Percentiles rank a stretch among this genome's conserved stretches.
phyloP scores from a whole-genome alignment of 2,797 vertebrate species.

The Hydrolagus colliei region DNA sequence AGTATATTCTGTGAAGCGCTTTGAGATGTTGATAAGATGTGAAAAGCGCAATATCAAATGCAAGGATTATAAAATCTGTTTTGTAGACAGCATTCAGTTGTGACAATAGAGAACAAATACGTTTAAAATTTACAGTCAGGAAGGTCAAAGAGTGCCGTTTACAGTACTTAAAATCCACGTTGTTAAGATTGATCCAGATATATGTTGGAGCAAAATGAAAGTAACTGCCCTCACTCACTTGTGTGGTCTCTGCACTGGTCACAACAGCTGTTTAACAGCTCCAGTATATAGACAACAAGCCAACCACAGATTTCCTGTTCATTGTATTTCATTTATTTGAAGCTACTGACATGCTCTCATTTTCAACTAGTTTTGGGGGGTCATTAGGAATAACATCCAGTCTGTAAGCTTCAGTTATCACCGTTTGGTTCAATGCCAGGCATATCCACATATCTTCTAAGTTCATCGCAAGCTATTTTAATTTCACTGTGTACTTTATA shows the following conservation, averaged over 20 bases:
- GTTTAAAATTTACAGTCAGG: not conserved
- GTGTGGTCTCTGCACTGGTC: conserved; percentile 11
- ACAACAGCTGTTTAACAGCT: conserved; percentile 20
- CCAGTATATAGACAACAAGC: not conserved
- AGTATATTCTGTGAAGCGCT: too few relatives aligned
- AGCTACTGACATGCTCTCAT: conserved; percentile 26
- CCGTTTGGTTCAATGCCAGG: conserved; percentile 21
- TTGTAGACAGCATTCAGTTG: not conserved
- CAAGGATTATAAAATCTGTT: too few relatives aligned
- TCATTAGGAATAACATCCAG: conserved; percentile 25
- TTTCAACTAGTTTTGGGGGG: conserved; percentile 10
- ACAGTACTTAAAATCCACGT: not conserved
- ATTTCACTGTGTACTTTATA: conserved; percentile 26
- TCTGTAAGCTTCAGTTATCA: conserved; percentile 7
- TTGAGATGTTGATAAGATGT: too few relatives aligned
- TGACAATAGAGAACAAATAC: conserved; percentile 5
- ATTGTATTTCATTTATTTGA: conserved; percentile 22
- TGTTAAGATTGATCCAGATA: conserved; percentile 29
- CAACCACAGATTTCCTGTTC: not conserved
- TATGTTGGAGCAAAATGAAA: conserved; percentile 24
- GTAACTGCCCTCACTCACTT: conserved; percentile 17
- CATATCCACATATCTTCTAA: conserved; percentile 33
- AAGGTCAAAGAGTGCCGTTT: conserved; percentile 21
- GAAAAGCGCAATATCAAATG: too few relatives aligned
- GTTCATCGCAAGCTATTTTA: conserved; percentile 21